Conservation (phyloP, 2,888 invertebrate species). For the Hymenopus coronatus region DNA sequence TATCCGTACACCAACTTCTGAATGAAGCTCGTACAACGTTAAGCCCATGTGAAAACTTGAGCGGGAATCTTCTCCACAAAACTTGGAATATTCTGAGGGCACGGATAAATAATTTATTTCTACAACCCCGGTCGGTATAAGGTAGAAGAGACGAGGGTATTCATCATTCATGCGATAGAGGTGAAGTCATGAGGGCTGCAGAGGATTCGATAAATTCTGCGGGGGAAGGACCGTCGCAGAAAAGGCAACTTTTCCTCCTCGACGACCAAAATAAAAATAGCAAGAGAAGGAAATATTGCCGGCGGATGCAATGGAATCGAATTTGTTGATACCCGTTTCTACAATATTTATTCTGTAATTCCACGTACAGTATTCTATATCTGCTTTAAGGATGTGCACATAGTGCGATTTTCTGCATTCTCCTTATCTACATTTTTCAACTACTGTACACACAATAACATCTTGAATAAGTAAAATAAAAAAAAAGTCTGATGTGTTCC, state of each 20-base stretch:
- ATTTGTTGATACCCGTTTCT: background rate
- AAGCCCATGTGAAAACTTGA: background rate
- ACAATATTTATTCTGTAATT: background rate
- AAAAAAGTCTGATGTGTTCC: no score
- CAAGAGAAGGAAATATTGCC: background rate
- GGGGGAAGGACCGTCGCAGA: background rate
- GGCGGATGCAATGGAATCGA: background rate
- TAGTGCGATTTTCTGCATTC: no score
- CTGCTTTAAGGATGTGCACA: no score
- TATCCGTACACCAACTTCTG: background rate
- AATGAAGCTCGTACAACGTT: background rate
- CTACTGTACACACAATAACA: no score
- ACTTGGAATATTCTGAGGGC: background rate
- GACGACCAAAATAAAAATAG: background rate
- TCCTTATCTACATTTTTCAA: no score
- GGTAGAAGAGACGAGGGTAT: background rate
- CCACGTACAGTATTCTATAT: background rate
- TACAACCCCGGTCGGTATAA: background rate
- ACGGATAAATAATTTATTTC: background rate
- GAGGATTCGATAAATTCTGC: background rate
- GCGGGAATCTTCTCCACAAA: background rate
- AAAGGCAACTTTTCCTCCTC: background rate
- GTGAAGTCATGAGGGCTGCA: background rate
- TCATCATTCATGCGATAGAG: background rate
- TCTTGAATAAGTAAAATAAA: no score